Percentiles rank a stretch among this genome's conserved stretches.
These are phyloP conservation scores for Amphiprion clarkii DNA, from an alignment of 2,797 vertebrate species.

Conservation along the genomic window DNA sequence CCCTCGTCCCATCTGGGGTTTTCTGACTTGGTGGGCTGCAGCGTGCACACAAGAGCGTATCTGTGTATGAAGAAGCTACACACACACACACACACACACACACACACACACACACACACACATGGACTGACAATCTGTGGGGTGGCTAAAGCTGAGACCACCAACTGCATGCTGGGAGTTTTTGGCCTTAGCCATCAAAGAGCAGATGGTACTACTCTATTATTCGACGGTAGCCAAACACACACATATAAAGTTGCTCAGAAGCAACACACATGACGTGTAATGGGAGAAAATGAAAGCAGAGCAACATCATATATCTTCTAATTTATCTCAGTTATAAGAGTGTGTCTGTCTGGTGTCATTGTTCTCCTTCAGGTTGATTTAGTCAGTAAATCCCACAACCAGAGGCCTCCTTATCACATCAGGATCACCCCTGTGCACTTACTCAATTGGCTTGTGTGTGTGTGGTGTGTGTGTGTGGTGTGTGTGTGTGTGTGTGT, in stretches of 20 bases:
- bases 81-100: slow-evolving; percentile 15
- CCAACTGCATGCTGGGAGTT: slow-evolving; percentile 52
- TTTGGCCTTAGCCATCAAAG: slow-evolving; percentile 28
- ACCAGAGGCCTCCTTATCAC: slow-evolving; percentile 64
- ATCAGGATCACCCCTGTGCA: slow-evolving; percentile 46
- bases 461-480: slow-evolving; percentile 11
- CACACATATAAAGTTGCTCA: background rate
- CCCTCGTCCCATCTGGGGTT: slow-evolving; percentile 78
- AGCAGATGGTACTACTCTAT: slow-evolving; percentile 60
- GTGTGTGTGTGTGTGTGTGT: slow-evolving; percentile 24
- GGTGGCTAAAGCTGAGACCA: slow-evolving; percentile 58
- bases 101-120: slow-evolving; percentile 45
- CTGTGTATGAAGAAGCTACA: slow-evolving; percentile 13
- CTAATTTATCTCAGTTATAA: background rate
- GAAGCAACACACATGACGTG: background rate
- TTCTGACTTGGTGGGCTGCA: slow-evolving; percentile 73
- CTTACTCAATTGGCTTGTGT: slow-evolving; percentile 50
- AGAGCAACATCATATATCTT: background rate
- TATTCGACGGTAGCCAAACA: slow-evolving; percentile 26
- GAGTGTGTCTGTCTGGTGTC: background rate
- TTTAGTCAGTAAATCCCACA: slow-evolving; percentile 62
- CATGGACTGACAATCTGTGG: slow-evolving; percentile 49
- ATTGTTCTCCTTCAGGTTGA: slow-evolving; percentile 43
- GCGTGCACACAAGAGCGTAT: slow-evolving; percentile 47
- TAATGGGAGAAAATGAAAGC: background rate